Percentiles rank a stretch among this genome's conserved stretches.
These are phyloP conservation scores for Phainopepla nitens DNA, from an alignment of 2,113 vertebrate species.

Conservation along the genomic window DNA sequence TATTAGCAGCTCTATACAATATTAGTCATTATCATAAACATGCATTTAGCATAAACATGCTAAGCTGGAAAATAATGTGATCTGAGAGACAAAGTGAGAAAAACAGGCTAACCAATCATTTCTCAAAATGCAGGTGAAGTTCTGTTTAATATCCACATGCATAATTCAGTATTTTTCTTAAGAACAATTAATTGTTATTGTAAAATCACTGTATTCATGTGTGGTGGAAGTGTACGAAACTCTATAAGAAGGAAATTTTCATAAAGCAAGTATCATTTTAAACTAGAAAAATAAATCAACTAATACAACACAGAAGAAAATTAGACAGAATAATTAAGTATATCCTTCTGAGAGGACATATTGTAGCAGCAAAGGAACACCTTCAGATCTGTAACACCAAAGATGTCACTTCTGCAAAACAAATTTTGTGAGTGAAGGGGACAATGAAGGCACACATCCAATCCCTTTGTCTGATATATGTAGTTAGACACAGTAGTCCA, in stretches of 20 bases:
- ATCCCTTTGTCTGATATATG: neutral
- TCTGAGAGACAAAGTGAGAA: neutral
- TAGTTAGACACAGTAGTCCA: neutral
- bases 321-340: neutral
- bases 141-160: neutral
- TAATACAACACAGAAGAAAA: neutral
- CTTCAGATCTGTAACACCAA: neutral
- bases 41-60: neutral
- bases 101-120: neutral
- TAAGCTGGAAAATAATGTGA: neutral
- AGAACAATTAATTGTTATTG: neutral
- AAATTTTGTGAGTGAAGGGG: constrained; percentile 16
- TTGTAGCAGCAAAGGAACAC: neutral
- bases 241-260: neutral
- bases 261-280: neutral
- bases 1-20: neutral
- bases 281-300: neutral
- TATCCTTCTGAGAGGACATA: neutral
- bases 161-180: neutral
- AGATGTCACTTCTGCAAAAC: neutral
- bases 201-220: neutral
- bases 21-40: neutral
- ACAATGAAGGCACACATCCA: neutral
- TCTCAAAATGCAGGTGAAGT: neutral
- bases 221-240: neutral